A percentile compares a stretch with the other conserved stretches of the same genome.
Evolutionary conservation across 2,888 invertebrate species (phyloP).

Genomic region (Catocala nupta): DNA sequence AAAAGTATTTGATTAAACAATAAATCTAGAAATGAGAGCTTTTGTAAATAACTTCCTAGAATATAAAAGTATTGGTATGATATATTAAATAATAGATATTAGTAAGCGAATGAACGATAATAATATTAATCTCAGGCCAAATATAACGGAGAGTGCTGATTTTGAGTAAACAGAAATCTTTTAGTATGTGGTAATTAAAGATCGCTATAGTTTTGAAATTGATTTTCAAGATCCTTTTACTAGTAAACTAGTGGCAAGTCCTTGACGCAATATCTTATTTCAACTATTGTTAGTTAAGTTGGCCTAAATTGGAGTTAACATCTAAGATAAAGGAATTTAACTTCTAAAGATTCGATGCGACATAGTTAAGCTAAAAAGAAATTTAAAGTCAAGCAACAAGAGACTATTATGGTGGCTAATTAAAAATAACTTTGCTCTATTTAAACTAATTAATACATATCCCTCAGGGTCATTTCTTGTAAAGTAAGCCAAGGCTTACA

Average conservation of each 20-base stretch:
- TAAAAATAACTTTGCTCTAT: slow-evolving; percentile 1
- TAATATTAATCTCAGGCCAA: slow-evolving; percentile 12
- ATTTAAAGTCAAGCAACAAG: not conserved
- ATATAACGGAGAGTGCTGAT: not conserved
- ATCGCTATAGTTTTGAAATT: too few relatives aligned
- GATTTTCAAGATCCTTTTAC: too few relatives aligned
- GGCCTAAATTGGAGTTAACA: slow-evolving; percentile 26
- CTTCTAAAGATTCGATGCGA: not conserved
- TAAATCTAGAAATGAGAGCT: slow-evolving; percentile 49
- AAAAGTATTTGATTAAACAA: slow-evolving; percentile 20
- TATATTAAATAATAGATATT: not conserved
- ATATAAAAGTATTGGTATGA: slow-evolving; percentile 6
- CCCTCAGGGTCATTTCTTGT: slow-evolving; percentile 4
- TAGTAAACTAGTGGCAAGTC: too few relatives aligned
- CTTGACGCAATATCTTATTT: not conserved
- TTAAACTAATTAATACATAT: slow-evolving; percentile 16
- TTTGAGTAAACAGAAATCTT: not conserved
- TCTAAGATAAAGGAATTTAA: not conserved
- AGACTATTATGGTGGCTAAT: not conserved
- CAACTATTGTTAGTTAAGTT: not conserved
- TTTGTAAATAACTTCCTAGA: slow-evolving; percentile 56
- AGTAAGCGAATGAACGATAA: not conserved
- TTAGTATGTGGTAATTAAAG: not conserved
- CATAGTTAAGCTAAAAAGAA: not conserved
- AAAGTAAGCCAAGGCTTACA: not conserved